phyloP scores from a whole-genome alignment of 2,797 vertebrate species.

The Liparis tanakae region DNA sequence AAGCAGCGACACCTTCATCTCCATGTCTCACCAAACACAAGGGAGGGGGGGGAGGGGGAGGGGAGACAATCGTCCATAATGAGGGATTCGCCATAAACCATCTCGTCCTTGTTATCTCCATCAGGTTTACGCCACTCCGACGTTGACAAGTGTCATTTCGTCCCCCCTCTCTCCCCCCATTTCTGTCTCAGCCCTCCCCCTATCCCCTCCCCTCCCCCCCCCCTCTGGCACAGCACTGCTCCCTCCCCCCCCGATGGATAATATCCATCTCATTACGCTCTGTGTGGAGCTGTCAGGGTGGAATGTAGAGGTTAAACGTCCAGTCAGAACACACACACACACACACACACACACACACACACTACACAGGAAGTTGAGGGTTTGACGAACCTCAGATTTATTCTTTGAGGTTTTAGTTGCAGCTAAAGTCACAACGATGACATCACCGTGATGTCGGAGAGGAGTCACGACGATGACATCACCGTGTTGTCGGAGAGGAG shows the following conservation, averaged over 20 bases:
- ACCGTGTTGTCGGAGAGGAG: too few relatives aligned
- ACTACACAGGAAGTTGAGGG: not conserved
- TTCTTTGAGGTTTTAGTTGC: too few relatives aligned
- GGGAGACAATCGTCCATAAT: conserved; percentile 1
- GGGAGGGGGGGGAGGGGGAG: not conserved
- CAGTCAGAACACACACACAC: too few relatives aligned
- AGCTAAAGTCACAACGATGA: too few relatives aligned
- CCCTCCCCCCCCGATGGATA: conserved; percentile 27
- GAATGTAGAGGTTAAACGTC: conserved; percentile 19
- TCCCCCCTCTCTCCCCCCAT: conserved; percentile 64
- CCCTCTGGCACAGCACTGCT: too few relatives aligned
- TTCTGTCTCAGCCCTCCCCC: conserved; percentile 21
- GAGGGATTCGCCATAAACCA: conserved; percentile 10
- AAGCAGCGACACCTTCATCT: conserved; percentile 42
- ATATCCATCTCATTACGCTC: conserved; percentile 42
- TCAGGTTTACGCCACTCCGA: conserved; percentile 23
- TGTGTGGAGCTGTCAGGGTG: conserved; percentile 21
- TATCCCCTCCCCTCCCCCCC: conserved; percentile 15
- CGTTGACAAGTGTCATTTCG: conserved; percentile 16
- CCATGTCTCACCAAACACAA: not conserved
- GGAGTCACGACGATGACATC: too few relatives aligned
- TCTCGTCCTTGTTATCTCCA: conserved; percentile 26
- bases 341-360: not conserved
- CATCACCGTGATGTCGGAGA: too few relatives aligned
- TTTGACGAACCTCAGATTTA: too few relatives aligned